Conservation (phyloP, 2,888 invertebrate genomes). For the Patella pellucida region DNA sequence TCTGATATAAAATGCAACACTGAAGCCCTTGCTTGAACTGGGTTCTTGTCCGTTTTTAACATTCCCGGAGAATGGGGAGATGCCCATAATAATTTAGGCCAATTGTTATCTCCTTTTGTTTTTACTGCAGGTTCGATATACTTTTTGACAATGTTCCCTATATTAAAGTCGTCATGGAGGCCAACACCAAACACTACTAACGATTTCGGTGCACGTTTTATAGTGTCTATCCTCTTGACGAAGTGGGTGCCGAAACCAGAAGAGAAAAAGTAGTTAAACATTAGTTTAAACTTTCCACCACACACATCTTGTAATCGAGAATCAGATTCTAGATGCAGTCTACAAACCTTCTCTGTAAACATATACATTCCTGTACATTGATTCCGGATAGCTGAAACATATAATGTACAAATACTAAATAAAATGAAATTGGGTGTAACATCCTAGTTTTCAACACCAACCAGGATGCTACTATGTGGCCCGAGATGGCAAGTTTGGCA, state of each 20-base stretch:
- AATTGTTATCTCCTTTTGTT: background rate
- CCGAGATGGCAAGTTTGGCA: too few species aligned
- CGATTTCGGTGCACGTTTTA: slow-evolving; percentile 19
- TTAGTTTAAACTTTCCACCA: slow-evolving; percentile 19
- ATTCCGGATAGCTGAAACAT: slow-evolving; percentile 13
- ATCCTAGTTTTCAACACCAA: too few species aligned
- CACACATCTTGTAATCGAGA: slow-evolving; percentile 11
- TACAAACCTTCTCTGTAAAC: slow-evolving; percentile 29
- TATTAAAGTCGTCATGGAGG: slow-evolving; percentile 31
- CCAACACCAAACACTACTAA: slow-evolving; percentile 31
- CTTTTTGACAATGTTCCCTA: slow-evolving; percentile 8
- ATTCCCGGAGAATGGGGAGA: background rate
- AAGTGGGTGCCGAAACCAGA: slow-evolving; percentile 8
- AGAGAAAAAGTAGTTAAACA: slow-evolving; percentile 22
- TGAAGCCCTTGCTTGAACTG: background rate
- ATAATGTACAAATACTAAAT: too few species aligned
- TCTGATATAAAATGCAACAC: slow-evolving; percentile 21
- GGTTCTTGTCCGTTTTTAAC: background rate
- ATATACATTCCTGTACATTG: slow-evolving; percentile 25
- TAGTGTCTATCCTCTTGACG: slow-evolving; percentile 13
- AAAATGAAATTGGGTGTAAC: too few species aligned
- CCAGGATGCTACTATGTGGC: too few species aligned
- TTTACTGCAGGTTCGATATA: slow-evolving; percentile 13
- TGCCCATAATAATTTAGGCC: slow-evolving; percentile 3
- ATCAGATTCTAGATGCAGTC: slow-evolving; percentile 12